phyloP scores from a whole-genome alignment of 1,140 invertebrate species.

The Vanessa atalanta region DNA sequence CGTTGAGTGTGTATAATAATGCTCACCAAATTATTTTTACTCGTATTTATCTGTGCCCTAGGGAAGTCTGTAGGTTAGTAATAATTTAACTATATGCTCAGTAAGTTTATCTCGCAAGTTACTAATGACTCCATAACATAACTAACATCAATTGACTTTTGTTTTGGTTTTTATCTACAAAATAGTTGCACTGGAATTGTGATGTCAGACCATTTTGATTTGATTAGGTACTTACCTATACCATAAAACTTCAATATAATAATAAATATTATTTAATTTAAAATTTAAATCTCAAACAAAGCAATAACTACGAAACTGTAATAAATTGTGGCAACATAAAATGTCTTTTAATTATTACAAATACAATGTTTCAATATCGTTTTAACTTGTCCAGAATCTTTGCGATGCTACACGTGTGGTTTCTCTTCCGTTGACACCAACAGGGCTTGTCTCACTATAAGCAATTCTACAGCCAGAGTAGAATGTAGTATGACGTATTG shows the following conservation, averaged over 20 bases:
- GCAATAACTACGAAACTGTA: too few species aligned
- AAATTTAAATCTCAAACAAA: too few species aligned
- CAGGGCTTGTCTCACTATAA: constrained; percentile 65
- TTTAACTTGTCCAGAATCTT: constrained; percentile 43
- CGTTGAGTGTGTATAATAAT: constrained; percentile 32
- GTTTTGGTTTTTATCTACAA: too few species aligned
- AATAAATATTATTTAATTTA: too few species aligned
- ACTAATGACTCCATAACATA: too few species aligned
- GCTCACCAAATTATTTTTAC: constrained; percentile 40
- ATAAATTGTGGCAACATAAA: too few species aligned
- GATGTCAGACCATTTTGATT: too few species aligned
- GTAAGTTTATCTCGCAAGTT: too few species aligned
- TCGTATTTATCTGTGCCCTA: constrained; percentile 32
- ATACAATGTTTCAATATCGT: neutral
- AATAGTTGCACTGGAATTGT: too few species aligned
- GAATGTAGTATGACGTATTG: constrained; percentile 76
- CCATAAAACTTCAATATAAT: too few species aligned
- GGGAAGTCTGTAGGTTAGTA: constrained; percentile 38
- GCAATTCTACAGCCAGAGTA: constrained; percentile 56
- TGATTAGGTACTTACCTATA: too few species aligned
- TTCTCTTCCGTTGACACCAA: constrained; percentile 69
- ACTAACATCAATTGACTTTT: too few species aligned
- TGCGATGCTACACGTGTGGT: constrained; percentile 75
- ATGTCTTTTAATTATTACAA: neutral
- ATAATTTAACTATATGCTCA: constrained; percentile 19